phyloP scores from a whole-genome alignment of 2,113 vertebrate species.

The Mirza zaza region DNA sequence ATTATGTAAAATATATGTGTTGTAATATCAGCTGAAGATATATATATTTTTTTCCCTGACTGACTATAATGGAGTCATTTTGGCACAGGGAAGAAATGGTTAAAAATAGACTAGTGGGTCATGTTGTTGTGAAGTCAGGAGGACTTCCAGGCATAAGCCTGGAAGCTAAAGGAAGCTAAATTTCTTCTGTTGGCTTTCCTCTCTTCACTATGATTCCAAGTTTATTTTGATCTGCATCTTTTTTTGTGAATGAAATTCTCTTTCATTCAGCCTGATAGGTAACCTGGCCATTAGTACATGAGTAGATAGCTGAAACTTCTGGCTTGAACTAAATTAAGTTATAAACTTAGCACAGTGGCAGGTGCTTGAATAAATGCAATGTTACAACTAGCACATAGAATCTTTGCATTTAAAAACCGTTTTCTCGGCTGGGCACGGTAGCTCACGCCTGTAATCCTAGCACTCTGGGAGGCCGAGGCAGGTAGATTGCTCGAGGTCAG shows the following conservation, averaged over 20 bases:
- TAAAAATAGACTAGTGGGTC: slow-evolving; percentile 35
- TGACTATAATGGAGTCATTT: slow-evolving; percentile 23
- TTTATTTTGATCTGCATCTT: slow-evolving; percentile 59
- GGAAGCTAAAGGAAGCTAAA: slow-evolving; percentile 23
- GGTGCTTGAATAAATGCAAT: slow-evolving; percentile 33
- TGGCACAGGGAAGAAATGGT: slow-evolving; percentile 27
- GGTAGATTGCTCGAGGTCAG: no score
- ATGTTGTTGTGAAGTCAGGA: neutral
- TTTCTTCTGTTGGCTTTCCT: slow-evolving; percentile 18
- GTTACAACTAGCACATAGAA: neutral
- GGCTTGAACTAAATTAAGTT: slow-evolving; percentile 21
- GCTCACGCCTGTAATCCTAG: no score
- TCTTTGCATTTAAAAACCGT: slow-evolving; percentile 22
- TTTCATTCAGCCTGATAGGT: slow-evolving; percentile 44
- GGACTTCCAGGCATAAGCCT: neutral
- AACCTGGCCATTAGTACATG: slow-evolving; percentile 5
- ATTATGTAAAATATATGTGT: neutral
- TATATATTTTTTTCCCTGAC: neutral
- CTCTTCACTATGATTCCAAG: slow-evolving; percentile 4
- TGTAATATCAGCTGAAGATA: neutral
- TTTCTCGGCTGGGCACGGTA: neutral
- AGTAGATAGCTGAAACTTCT: slow-evolving; percentile 36
- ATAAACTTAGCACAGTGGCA: slow-evolving; percentile 42
- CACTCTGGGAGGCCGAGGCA: no score
- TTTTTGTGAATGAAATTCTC: slow-evolving; percentile 59